Percentiles rank a stretch among this genome's conserved stretches.
Conservation (phyloP, 2,797 vertebrate species). For the Acrocephalus scirpaceus region DNA sequence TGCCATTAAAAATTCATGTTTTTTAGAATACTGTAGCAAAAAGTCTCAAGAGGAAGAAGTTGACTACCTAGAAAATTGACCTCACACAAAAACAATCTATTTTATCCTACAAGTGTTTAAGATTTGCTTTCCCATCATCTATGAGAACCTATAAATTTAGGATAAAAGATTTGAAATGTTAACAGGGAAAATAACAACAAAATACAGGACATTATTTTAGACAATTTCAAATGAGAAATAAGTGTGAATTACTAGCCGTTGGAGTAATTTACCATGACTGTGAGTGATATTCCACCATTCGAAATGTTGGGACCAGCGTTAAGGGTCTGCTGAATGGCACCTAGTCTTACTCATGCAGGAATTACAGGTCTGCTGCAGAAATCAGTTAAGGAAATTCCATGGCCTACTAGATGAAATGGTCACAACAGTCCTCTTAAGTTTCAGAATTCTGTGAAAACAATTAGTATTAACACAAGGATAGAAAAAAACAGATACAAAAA, state of each 20-base stretch:
- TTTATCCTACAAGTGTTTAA: neutral
- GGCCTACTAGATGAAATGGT: neutral
- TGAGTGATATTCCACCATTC: neutral
- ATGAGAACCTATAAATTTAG: neutral
- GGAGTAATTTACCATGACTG: neutral
- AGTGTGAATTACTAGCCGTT: neutral
- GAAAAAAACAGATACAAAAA: neutral
- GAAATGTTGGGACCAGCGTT: neutral
- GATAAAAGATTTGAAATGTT: neutral
- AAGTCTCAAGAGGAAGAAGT: neutral
- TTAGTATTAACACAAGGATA: neutral
- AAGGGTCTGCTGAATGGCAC: neutral
- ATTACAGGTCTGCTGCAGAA: neutral
- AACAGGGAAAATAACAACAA: neutral
- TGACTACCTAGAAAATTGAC: neutral
- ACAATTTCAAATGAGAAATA: neutral
- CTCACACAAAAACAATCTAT: neutral
- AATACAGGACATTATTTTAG: neutral
- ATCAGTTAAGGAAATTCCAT: neutral
- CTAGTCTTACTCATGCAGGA: neutral
- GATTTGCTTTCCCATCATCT: neutral
- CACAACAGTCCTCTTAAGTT: neutral
- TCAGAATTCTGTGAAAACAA: neutral
- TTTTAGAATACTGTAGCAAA: neutral
- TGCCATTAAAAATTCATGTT: neutral